These are phyloP conservation scores for Calephelis perditalis DNA, from an alignment of 2,888 invertebrate genomes.

Conservation along the genomic window DNA sequence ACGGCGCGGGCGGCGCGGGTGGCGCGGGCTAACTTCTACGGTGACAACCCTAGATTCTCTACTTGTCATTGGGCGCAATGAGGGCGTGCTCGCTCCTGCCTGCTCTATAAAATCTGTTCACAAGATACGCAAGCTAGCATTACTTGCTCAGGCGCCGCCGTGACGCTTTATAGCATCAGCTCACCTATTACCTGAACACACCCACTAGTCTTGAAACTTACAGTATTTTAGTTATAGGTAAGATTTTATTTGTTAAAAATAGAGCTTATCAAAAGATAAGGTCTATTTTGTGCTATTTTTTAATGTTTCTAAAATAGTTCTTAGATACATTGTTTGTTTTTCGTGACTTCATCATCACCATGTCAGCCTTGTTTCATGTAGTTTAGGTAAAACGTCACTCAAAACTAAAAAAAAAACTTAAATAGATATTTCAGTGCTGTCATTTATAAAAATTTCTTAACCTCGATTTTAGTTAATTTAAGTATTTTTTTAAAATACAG, in stretches of 20 bases:
- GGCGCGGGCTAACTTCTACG: too few species aligned
- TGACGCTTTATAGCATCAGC: constrained; percentile 34
- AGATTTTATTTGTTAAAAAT: constrained; percentile 9
- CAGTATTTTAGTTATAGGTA: constrained; percentile 24
- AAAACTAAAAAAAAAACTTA: too few species aligned
- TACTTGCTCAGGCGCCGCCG: constrained; percentile 42
- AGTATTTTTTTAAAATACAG: too few species aligned
- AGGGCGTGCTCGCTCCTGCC: constrained; percentile 63
- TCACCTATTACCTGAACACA: constrained; percentile 24
- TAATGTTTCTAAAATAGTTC: constrained; percentile 1
- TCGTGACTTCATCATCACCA: too few species aligned
- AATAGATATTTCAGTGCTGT: too few species aligned
- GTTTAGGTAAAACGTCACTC: too few species aligned
- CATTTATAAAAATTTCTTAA: too few species aligned
- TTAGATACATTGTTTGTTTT: not conserved
- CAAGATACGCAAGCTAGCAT: constrained; percentile 38
- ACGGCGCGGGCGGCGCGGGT: too few species aligned
- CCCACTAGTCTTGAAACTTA: constrained; percentile 20
- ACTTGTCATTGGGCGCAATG: constrained; percentile 59
- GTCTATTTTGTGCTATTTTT: constrained; percentile 5
- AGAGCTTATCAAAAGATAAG: not conserved
- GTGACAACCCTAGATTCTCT: constrained; percentile 24
- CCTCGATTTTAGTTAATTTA: too few species aligned
- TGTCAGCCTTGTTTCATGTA: too few species aligned
- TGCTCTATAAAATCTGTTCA: constrained; percentile 50